Percentiles rank a stretch among this genome's conserved stretches.
Conservation (phyloP, 2,113 vertebrate genomes). For the Tragelaphus strepsiceros region DNA sequence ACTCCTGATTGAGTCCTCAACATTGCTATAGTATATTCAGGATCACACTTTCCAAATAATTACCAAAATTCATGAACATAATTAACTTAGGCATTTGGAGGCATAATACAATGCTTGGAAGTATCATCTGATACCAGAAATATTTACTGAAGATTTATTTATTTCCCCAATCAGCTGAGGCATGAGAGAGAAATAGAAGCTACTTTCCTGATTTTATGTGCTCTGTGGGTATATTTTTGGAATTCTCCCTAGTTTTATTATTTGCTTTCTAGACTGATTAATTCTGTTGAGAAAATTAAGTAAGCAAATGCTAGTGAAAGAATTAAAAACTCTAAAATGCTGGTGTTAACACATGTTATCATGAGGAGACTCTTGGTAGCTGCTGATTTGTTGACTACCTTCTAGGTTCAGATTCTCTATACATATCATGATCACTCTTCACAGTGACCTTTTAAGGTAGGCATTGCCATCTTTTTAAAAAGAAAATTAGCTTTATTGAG, state of each 20-base stretch:
- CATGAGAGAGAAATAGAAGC: not conserved
- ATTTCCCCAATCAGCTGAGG: not conserved
- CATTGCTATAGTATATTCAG: not conserved
- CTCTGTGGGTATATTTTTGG: not conserved
- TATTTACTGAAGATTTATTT: slow-evolving; percentile 29
- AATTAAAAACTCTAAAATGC: not conserved
- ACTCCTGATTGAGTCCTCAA: not conserved
- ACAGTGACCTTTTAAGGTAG: not conserved
- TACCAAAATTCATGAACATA: not conserved
- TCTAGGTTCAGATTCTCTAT: not conserved
- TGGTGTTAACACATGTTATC: not conserved
- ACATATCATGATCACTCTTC: not conserved
- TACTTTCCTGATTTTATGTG: not conserved
- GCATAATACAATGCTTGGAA: not conserved
- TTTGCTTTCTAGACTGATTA: slow-evolving; percentile 37
- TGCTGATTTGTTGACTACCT: not conserved
- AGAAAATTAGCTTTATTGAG: not conserved
- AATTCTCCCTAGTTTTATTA: slow-evolving; percentile 20
- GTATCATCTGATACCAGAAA: not conserved
- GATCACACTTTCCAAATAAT: not conserved
- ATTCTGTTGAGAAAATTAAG: slow-evolving; percentile 41
- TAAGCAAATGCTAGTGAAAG: not conserved
- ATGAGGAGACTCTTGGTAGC: not conserved
- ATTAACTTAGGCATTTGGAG: slow-evolving; percentile 25
- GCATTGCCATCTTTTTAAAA: not conserved